A percentile compares a stretch with the other conserved stretches of the same genome.
Evolutionary conservation across 2,888 invertebrate genomes (phyloP).

Genomic region (Agrotis puta): DNA sequence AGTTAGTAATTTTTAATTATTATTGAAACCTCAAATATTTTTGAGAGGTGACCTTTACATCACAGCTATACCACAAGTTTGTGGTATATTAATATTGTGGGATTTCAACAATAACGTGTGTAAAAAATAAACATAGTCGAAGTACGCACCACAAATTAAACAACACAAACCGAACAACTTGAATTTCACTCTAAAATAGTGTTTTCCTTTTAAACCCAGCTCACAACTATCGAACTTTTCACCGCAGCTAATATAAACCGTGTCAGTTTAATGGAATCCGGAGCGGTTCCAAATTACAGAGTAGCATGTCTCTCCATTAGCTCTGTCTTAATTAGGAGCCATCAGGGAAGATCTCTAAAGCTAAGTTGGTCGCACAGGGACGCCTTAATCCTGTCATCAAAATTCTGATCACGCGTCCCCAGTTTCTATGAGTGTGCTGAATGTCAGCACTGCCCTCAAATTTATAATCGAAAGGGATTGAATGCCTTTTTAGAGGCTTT

Average conservation of each 20-base stretch:
- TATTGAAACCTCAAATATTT: background rate
- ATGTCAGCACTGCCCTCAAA: slow-evolving; percentile 82
- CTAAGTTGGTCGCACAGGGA: slow-evolving; percentile 79
- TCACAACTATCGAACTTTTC: slow-evolving; percentile 52
- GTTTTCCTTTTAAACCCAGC: slow-evolving; percentile 32
- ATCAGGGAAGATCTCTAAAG: slow-evolving; percentile 80
- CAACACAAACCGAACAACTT: slow-evolving; percentile 13
- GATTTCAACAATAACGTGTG: too few relatives aligned
- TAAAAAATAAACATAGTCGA: too few relatives aligned
- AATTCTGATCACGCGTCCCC: slow-evolving; percentile 84
- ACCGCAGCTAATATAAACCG: slow-evolving; percentile 61
- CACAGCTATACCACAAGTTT: background rate
- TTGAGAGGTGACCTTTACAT: background rate
- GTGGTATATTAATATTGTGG: too few relatives aligned
- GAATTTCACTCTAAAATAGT: slow-evolving; percentile 11
- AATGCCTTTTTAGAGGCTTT: slow-evolving; percentile 56
- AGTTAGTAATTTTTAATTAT: background rate
- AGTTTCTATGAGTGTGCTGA: slow-evolving; percentile 84
- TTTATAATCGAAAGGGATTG: slow-evolving; percentile 76
- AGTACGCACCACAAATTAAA: background rate
- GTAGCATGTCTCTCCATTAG: slow-evolving; percentile 82
- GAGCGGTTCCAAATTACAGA: slow-evolving; percentile 68
- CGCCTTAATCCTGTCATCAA: slow-evolving; percentile 82
- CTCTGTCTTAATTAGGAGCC: slow-evolving; percentile 81
- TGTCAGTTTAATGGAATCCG: slow-evolving; percentile 67